Evolutionary conservation across 2,888 invertebrate species (phyloP).

Genomic region (Eueremaeus valkanovi): DNA sequence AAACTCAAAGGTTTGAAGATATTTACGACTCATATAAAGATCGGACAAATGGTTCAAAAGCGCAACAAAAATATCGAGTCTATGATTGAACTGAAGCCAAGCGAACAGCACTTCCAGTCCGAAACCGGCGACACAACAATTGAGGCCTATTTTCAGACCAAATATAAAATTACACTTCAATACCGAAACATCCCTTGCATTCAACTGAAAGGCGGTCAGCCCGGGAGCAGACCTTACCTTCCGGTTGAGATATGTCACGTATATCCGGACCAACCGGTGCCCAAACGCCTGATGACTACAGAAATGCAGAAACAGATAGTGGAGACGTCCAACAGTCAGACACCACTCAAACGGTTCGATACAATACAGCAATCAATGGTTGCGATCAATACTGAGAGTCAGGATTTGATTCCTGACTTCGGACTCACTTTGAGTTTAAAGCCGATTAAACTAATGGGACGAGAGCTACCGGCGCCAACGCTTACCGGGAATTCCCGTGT

Average conservation of each 20-base stretch:
- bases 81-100: background rate
- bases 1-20: background rate
- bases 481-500: background rate
- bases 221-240: background rate
- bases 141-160: background rate
- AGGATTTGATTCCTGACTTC: background rate
- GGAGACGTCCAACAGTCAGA: background rate
- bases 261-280: background rate
- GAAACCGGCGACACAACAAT: background rate
- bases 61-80: background rate
- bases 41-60: background rate
- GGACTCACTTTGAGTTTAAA: background rate
- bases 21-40: background rate
- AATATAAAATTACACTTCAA: background rate
- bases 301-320: background rate
- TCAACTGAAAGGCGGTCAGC: background rate
- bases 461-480: background rate
- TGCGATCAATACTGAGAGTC: background rate
- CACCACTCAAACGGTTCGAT: background rate
- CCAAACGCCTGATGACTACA: background rate
- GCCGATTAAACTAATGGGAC: background rate
- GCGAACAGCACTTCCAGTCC: background rate
- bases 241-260: background rate
- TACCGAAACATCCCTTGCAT: background rate
- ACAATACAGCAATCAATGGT: background rate